phyloP scores from a whole-genome alignment of 2,888 invertebrate genomes.

The Cephus pygmeus region DNA sequence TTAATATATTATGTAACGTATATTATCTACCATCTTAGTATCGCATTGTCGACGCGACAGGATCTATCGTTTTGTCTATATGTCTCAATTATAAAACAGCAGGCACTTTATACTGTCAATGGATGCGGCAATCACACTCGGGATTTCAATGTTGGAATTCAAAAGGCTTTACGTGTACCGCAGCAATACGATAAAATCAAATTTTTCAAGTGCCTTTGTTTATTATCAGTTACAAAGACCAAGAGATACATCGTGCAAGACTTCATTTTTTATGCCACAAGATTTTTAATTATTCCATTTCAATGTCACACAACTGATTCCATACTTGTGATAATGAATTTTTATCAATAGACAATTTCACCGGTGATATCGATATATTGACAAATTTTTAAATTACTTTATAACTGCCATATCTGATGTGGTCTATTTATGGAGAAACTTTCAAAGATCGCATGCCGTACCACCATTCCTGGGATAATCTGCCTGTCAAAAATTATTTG shows the following conservation, averaged over 20 bases:
- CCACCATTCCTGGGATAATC: slow-evolving; percentile 46
- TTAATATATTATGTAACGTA: slow-evolving; percentile 52
- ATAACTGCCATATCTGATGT: not conserved
- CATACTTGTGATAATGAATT: not conserved
- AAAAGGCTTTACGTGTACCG: slow-evolving; percentile 6
- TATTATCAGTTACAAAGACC: not conserved
- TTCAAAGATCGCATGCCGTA: not conserved
- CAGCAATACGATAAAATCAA: slow-evolving; percentile 31
- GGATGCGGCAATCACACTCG: slow-evolving; percentile 16
- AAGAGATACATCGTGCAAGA: not conserved
- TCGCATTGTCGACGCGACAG: slow-evolving; percentile 36
- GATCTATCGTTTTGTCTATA: slow-evolving; percentile 37
- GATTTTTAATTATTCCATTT: not conserved
- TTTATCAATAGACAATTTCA: not conserved
- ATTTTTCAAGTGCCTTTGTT: slow-evolving; percentile 43
- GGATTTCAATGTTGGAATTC: not conserved
- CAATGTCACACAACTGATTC: not conserved
- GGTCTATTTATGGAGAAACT: not conserved
- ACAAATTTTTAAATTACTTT: not conserved
- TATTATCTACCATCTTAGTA: slow-evolving; percentile 40
- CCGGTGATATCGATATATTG: not conserved
- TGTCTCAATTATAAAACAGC: slow-evolving; percentile 27
- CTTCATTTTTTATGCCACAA: not conserved
- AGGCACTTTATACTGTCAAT: slow-evolving; percentile 50
- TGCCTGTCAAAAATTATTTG: slow-evolving; percentile 35